Evolutionary conservation across 1,140 invertebrate species (phyloP), one percentile per base, ranked within the genome.

Genomic region (Heterodera schachtii): DNA sequence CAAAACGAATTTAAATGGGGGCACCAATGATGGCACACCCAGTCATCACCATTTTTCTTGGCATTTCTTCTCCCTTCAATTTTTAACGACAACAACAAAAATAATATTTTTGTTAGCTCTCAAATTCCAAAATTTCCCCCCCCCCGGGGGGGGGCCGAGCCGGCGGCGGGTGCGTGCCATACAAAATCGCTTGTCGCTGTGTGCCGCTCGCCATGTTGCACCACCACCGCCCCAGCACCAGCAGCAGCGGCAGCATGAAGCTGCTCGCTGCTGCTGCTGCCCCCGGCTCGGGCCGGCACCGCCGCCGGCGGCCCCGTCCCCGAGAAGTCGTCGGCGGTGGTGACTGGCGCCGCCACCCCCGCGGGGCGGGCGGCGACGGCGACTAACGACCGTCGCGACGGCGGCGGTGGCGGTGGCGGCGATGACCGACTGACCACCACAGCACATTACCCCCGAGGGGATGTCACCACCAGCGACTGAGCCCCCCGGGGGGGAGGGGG

Each of bases 331-430:
- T 69, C 7, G 67, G 67, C 67, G 69, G 3, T 41, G 69, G 69
- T 71, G 69, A 43, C 69, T 71, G 69, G 69, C 69, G 69, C 69
- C 69, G 69, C 69, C 69, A 46, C 69, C 69, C 69, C 69, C 13
- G 9, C 31, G 11, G 57, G 57, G 21, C 31, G 57, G 57, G 11
- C 13, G 19, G 57, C 19, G 57, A 5, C 57, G 57, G 57, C 57
- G 57, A 19, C 13, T 19, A 19, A 64, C 57, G 11, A 31, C 31
- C 31, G 31, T 31, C 31, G 31, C 31, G 31, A 31, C 31, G 31
- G 1, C 31, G 31, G 31, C 31, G 31, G 31, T 1, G 31, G 31
- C 31, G 31, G 31, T 31, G 57, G 19, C 57, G 57, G 16, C 57
- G 57, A 64, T 64, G 57, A 64, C 57, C 57, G 57, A 64, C 57